Evolutionary conservation across 2,113 vertebrate genomes (phyloP).

Genomic region (Athene noctua): DNA sequence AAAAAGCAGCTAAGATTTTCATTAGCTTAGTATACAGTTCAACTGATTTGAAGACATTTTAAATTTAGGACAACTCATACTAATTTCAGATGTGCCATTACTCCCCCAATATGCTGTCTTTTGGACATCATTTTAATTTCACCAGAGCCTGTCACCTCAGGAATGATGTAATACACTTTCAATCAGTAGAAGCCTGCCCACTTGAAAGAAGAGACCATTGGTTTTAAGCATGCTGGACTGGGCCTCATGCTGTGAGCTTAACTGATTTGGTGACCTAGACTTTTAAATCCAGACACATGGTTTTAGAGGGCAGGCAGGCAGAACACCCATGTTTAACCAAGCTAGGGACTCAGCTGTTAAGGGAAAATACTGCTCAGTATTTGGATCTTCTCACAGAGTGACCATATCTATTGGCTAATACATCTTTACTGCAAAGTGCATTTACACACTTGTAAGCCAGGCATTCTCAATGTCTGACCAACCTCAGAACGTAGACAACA

Average conservation of each 20-base stretch:
- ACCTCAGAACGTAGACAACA: fast-evolving
- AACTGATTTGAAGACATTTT: not conserved
- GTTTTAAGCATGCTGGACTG: not conserved
- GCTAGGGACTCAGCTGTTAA: not conserved
- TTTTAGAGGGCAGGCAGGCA: not conserved
- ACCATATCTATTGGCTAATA: too few species aligned
- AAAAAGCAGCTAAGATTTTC: not conserved
- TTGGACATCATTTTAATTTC: not conserved
- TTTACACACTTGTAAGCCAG: not conserved
- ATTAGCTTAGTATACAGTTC: not conserved
- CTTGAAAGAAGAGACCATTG: not conserved
- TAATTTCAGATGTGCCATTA: not conserved
- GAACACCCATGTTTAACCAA: not conserved
- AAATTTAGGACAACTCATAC: not conserved
- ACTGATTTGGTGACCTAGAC: not conserved
- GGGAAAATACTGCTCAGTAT: not conserved
- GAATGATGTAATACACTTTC: not conserved
- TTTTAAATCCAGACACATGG: not conserved
- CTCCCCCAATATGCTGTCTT: not conserved
- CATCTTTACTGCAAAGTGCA: not conserved
- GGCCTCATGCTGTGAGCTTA: not conserved
- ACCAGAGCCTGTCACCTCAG: not conserved
- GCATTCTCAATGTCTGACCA: not conserved
- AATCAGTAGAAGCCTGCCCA: not conserved
- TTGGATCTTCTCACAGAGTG: not conserved